Conservation (phyloP, 2,888 invertebrate genomes). For the Ceramica pisi region DNA sequence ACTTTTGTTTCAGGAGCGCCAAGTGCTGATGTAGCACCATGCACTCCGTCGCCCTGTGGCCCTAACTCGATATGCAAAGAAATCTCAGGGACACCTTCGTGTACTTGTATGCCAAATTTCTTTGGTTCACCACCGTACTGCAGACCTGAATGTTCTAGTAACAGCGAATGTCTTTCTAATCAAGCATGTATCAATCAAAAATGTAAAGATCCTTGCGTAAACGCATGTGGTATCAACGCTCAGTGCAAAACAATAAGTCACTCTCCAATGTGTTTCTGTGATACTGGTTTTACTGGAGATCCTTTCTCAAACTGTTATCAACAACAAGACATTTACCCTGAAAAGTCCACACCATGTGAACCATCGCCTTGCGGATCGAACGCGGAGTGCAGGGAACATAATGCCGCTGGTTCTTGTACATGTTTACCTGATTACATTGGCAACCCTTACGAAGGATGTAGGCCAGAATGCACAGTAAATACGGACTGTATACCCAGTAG, state of each 20-base stretch:
- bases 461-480: conserved; percentile 94
- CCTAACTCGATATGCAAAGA: conserved; percentile 92
- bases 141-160: conserved; percentile 93
- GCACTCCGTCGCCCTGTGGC: conserved; percentile 93
- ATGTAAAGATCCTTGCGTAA: conserved; percentile 92
- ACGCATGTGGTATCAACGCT: conserved; percentile 93
- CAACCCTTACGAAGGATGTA: conserved; percentile 95
- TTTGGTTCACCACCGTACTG: conserved; percentile 95
- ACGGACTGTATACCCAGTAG: conserved; percentile 93
- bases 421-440: conserved; percentile 94
- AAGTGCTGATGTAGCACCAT: conserved; percentile 91
- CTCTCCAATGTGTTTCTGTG: conserved; percentile 94
- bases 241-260: conserved; percentile 94
- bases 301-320: conserved; percentile 92
- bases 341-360: conserved; percentile 90
- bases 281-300: conserved; percentile 92
- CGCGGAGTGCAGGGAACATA: conserved; percentile 91
- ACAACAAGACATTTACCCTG: conserved; percentile 82
- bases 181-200: conserved; percentile 93
- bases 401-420: conserved; percentile 92
- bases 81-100: conserved; percentile 91
- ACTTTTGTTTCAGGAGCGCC: conserved; percentile 80
- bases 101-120: conserved; percentile 92
- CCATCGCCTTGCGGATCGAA: conserved; percentile 92
- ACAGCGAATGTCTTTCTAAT: conserved; percentile 92